A percentile compares a stretch with the other conserved stretches of the same genome.
Evolutionary conservation across 2,888 invertebrate species (phyloP).

Genomic region (Habroteleia sp.): DNA sequence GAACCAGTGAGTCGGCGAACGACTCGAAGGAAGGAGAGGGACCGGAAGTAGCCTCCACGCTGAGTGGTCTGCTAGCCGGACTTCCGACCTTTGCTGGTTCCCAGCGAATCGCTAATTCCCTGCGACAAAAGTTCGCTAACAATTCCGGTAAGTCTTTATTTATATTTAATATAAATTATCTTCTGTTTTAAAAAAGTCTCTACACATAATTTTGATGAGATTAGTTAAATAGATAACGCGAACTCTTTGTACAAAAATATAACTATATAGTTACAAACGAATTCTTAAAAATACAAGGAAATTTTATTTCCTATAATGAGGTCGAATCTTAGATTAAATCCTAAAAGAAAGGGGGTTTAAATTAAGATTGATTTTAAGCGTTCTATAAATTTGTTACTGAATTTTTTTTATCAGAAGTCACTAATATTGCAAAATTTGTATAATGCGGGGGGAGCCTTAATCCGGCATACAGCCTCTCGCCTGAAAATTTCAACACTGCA

Average conservation of each 20-base stretch:
- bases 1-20: conserved; percentile 78
- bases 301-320: too few relatives aligned
- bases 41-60: conserved; percentile 76
- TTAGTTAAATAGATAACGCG: too few relatives aligned
- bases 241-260: too few relatives aligned
- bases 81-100: conserved; percentile 79
- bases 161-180: conserved; percentile 10
- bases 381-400: too few relatives aligned
- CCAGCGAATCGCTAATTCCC: conserved; percentile 80
- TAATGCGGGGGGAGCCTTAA: conserved; percentile 71
- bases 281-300: too few relatives aligned
- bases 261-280: too few relatives aligned
- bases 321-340: too few relatives aligned
- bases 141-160: conserved; percentile 77
- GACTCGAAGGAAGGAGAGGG: conserved; percentile 76
- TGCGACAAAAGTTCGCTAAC: conserved; percentile 77
- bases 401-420: too few relatives aligned
- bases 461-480: conserved; percentile 67
- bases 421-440: conserved; percentile 4
- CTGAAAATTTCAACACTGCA: conserved; percentile 59
- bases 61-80: conserved; percentile 78
- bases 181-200: conserved; percentile 2
- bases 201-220: conserved; percentile 15
- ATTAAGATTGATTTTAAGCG: too few relatives aligned
- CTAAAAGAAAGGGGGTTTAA: too few relatives aligned